phyloP scores from a whole-genome alignment of 2,888 invertebrate genomes.

The Hedya salicella region DNA sequence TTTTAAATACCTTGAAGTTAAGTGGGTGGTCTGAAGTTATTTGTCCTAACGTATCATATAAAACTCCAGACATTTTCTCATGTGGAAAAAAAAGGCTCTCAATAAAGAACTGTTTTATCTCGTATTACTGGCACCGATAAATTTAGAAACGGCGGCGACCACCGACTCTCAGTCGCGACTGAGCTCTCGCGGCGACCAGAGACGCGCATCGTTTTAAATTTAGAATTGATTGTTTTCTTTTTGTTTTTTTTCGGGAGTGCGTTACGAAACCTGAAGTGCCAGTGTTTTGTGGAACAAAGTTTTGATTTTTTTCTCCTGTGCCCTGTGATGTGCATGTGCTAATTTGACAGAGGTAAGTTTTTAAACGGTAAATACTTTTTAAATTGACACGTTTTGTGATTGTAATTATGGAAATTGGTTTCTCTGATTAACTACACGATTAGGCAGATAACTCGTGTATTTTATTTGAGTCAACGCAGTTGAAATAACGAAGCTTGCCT shows the following conservation, averaged over 20 bases:
- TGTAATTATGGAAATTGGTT: conserved; percentile 19
- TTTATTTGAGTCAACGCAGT: conserved; percentile 1
- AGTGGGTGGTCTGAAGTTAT: conserved; percentile 36
- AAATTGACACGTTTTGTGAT: conserved; percentile 18
- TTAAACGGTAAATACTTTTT: conserved; percentile 6
- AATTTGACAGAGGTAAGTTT: conserved; percentile 65
- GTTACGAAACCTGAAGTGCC: conserved; percentile 69
- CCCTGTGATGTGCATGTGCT: conserved; percentile 62
- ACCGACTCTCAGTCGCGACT: conserved; percentile 57
- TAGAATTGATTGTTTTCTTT: conserved; percentile 57
- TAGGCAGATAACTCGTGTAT: conserved; percentile 11
- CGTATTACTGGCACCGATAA: conserved; percentile 82
- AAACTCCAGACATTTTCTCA: conserved; percentile 51
- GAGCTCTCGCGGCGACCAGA: conserved; percentile 57
- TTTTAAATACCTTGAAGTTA: conserved; percentile 19
- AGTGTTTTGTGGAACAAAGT: conserved; percentile 59
- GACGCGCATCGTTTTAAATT: conserved; percentile 54
- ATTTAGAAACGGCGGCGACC: conserved; percentile 75
- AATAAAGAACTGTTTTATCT: conserved; percentile 82
- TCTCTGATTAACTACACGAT: conserved; percentile 23
- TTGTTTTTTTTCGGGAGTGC: conserved; percentile 60
- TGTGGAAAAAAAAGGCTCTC: conserved; percentile 66
- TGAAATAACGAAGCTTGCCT: conserved; percentile 27
- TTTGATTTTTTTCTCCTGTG: conserved; percentile 53
- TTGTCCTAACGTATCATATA: conserved; percentile 53